Evolutionary conservation across 2,888 invertebrate species (phyloP), one percentile per base, ranked within the genome.

Genomic region (Trichopoda pennipes): DNA sequence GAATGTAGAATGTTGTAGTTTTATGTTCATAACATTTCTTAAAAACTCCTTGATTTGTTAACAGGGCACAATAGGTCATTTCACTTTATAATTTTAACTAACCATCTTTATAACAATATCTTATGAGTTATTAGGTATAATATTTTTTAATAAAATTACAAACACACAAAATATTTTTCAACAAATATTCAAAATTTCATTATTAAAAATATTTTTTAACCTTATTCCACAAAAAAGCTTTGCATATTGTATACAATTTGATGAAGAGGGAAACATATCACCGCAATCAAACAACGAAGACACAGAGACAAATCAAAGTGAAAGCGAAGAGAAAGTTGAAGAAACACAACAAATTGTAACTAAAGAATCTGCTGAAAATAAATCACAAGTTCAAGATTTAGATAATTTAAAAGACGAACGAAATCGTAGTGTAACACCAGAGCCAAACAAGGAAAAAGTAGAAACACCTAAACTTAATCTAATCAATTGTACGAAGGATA

Each of bases 231-330:
- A 47, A 21, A 77, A 51, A 83, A 90, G 90, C 44, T 90, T 90
- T 85, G 86, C 86, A 21, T 90, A 89, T 78, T 88, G 86, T 38
- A 90, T 90, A 53, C 87, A 89, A 82, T 88, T 89, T 8, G 87
- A 87, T 60, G 89, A 90, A 72, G 87, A 88, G 49, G 88, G 87
- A 9, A 89, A 90, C 63, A 86, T 83, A 9, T 88, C 89, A 4
- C 80, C 85, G 17, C 89, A 89, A 44, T 83, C 85, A 14, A 83
- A 84, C 16, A 49, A 55, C n/a, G 66, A 75, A 44, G 42, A 21
- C 0, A 38, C 19, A 28, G 21, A 32, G 21, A 51, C 47, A 68
- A 53, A 17, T 23, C 19, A 14, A 38, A 28, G 8, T 28, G 51
- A 47, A 38, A 69, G 14, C 47, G 74, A 51, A 51, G 42, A 17